Evolutionary conservation across 1,140 invertebrate species (phyloP).

Genomic region (Drosophila nannoptera): DNA sequence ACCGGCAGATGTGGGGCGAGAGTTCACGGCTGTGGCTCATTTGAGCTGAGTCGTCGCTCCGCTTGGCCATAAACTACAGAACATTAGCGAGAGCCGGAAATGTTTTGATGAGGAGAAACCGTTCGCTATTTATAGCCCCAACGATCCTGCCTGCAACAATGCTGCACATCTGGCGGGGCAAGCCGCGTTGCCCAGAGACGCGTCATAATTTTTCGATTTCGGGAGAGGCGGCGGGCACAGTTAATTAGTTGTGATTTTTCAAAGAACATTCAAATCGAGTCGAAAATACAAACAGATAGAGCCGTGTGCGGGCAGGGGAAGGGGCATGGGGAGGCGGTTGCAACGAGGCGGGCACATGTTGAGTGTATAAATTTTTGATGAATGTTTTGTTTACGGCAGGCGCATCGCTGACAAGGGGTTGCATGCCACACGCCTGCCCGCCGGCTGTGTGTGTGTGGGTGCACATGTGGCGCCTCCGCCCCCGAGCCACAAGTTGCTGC

Average conservation of each 20-base stretch:
- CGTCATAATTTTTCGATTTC: constrained; percentile 39
- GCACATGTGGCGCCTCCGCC: constrained; percentile 40
- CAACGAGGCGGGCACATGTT: constrained; percentile 67
- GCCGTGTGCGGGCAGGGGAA: constrained; percentile 9
- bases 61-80: constrained; percentile 37
- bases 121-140: constrained; percentile 46
- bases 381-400: constrained; percentile 71
- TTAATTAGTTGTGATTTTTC: constrained; percentile 78
- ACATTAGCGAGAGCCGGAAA: constrained; percentile 43
- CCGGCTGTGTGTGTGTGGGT: constrained; percentile 2
- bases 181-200: background rate
- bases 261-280: constrained; percentile 71
- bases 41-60: constrained; percentile 12
- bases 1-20: background rate
- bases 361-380: constrained; percentile 77
- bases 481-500: constrained; percentile 53
- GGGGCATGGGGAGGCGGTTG: background rate
- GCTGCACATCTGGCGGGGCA: constrained; percentile 28
- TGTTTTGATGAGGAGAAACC: constrained; percentile 17
- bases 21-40: constrained; percentile 10
- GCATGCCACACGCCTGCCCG: constrained; percentile 13
- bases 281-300: constrained; percentile 57
- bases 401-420: constrained; percentile 45
- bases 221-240: constrained; percentile 53
- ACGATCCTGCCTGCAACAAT: constrained; percentile 5